Base-by-base conservation (phyloP, 2,797 vertebrate genomes). In the Varecia variegata region DNA sequence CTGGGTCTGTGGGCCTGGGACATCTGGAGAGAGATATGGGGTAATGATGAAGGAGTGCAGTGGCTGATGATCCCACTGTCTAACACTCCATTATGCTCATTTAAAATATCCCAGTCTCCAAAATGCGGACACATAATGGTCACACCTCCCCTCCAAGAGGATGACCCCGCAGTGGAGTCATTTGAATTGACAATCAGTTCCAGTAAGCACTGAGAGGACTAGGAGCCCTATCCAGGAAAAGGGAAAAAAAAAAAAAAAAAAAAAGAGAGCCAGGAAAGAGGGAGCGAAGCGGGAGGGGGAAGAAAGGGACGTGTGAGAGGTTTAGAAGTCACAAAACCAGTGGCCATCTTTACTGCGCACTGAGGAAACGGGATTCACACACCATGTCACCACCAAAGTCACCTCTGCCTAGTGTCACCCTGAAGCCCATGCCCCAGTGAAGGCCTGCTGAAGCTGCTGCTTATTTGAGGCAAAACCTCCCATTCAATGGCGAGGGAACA, bases 151-250 rank as follows among this genome's bases (percentile, higher is more conserved):
- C 58, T 65, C 86, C 85, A 95, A 97, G 87, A 96, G 88, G 82
- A 54, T 97, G 94, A 97, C 94, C 93, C 77, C 67, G 60, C 76
- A 7, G 80, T 93, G 92, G 90, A 97, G 88, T 73, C 70, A 94
- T 98, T 97, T 97, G 97, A 98, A 97, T 97, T 97, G 97, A 96
- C 98, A 98, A 98, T 98, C 97, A 97, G 97, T 98, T 98, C 98
- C 93, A 97, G 98, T 97, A 97, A 98, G 56, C 71, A 96, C 88
- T 93, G 88, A 98, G 97, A 97, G 82, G 84, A 65, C 95, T 96
- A 94, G 81, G 70, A 65, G 80, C 83, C 98, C 99, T 95, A 96
- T 98, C 97, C 85, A 94, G 96, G 96, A 98, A 97, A 97, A 96
- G 90, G 82, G 81, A 73, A 84, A 88, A 38, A 90, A 90, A 91